Evolutionary conservation across 1,140 invertebrate species (phyloP).

Genomic region (Trichoplusia ni): DNA sequence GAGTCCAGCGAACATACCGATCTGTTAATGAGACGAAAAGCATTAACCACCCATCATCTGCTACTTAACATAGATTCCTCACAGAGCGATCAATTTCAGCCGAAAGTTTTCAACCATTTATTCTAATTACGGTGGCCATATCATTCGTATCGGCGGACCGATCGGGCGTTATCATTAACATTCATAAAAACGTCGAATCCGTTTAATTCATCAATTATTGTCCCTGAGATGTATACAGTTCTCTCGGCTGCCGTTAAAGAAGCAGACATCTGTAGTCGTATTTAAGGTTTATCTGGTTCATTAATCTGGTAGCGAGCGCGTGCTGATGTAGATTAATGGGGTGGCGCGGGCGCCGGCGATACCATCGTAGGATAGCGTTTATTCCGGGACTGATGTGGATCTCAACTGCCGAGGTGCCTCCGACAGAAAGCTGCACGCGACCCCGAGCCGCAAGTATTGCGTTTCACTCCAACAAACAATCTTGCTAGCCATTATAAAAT

Average conservation of each 20-base stretch:
- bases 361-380: conserved; percentile 65
- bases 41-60: conserved; percentile 49
- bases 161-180: conserved; percentile 62
- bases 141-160: conserved; percentile 37
- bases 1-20: conserved; percentile 1
- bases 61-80: conserved; percentile 48
- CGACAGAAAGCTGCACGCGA: conserved; percentile 55
- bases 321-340: conserved; percentile 78
- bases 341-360: conserved; percentile 66
- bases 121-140: conserved; percentile 65
- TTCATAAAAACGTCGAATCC: conserved; percentile 65
- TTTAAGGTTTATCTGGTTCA: conserved; percentile 76
- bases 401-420: conserved; percentile 36
- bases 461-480: conserved; percentile 30
- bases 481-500: conserved; percentile 24
- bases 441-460: conserved; percentile 25
- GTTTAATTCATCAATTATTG: conserved; percentile 74
- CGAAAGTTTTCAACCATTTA: conserved; percentile 56
- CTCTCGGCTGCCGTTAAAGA: conserved; percentile 52
- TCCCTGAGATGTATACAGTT: conserved; percentile 46
- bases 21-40: conserved; percentile 27
- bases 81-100: conserved; percentile 49
- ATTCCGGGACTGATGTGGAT: conserved; percentile 66
- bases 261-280: conserved; percentile 72
- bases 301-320: conserved; percentile 72